Evolutionary conservation across 2,113 vertebrate genomes (phyloP).

Genomic region (Tautogolabrus adspersus): DNA sequence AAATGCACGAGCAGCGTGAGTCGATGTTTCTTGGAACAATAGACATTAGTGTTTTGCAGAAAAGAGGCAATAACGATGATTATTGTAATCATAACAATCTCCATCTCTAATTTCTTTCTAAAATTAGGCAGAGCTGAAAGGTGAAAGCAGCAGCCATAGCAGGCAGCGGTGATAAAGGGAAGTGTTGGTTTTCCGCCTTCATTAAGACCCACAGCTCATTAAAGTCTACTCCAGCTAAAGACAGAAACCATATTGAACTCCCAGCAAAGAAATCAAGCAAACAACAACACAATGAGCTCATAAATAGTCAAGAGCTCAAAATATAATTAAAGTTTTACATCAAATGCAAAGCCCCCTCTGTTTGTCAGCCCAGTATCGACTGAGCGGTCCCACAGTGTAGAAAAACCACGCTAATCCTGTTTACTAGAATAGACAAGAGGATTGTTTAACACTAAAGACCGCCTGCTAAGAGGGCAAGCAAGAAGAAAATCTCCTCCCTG

Average conservation of each 20-base stretch:
- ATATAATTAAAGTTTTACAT: conserved; percentile 68
- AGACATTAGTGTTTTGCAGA: conserved; percentile 3
- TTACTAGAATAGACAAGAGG: conserved; percentile 19
- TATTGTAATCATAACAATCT: conserved; percentile 24
- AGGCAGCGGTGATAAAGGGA: conserved; percentile 51
- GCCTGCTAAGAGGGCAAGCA: conserved; percentile 1
- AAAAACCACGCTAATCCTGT: conserved; percentile 21
- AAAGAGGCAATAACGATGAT: neutral
- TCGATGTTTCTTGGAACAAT: neutral
- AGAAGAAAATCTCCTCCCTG: conserved; percentile 7
- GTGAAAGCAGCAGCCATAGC: conserved; percentile 27
- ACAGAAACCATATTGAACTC: conserved; percentile 51
- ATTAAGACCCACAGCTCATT: conserved; percentile 66
- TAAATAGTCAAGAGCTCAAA: conserved; percentile 49
- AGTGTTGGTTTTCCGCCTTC: conserved; percentile 41
- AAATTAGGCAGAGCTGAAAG: conserved; percentile 21
- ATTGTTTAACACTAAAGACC: conserved; percentile 41
- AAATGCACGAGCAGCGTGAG: neutral
- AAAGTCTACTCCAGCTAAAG: conserved; percentile 48
- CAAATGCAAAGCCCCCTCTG: conserved; percentile 4
- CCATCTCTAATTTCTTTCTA: conserved; percentile 9
- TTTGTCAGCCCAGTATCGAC: conserved; percentile 43
- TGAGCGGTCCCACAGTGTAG: neutral
- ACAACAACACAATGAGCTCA: conserved; percentile 49
- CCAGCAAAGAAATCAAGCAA: conserved; percentile 55